Evolutionary conservation across 2,113 vertebrate species (phyloP).

Genomic region (Tachysurus fulvidraco): DNA sequence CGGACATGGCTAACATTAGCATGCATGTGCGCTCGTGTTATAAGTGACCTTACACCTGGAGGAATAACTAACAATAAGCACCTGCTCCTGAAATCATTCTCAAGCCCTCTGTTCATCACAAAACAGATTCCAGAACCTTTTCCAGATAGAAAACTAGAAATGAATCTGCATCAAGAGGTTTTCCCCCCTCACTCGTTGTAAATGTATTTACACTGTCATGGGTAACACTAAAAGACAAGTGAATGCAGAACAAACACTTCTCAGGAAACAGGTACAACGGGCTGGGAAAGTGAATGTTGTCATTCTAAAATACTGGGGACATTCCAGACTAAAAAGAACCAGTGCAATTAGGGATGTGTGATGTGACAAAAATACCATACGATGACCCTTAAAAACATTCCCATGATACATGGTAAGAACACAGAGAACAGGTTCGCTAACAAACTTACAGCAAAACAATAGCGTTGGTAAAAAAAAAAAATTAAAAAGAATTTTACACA

Average conservation of each 20-base stretch:
- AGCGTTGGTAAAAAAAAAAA: too few relatives aligned
- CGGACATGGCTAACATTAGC: neutral
- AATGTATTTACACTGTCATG: neutral
- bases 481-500: too few relatives aligned
- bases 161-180: neutral
- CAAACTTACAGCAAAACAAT: too few relatives aligned
- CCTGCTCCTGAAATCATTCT: neutral
- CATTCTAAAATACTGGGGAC: neutral
- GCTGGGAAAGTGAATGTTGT: too few relatives aligned
- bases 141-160: neutral
- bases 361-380: too few relatives aligned
- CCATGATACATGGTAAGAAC: too few relatives aligned
- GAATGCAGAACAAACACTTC: neutral
- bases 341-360: neutral
- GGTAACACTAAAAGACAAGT: neutral
- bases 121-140: neutral
- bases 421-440: too few relatives aligned
- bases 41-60: neutral
- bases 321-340: neutral
- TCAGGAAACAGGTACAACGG: too few relatives aligned
- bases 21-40: neutral
- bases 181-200: too few relatives aligned
- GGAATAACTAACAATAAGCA: neutral
- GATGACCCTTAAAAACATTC: too few relatives aligned
- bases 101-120: neutral